These are phyloP conservation scores for Siphlonurus alternatus DNA, from an alignment of 2,888 invertebrate genomes.

Conservation along the genomic window DNA sequence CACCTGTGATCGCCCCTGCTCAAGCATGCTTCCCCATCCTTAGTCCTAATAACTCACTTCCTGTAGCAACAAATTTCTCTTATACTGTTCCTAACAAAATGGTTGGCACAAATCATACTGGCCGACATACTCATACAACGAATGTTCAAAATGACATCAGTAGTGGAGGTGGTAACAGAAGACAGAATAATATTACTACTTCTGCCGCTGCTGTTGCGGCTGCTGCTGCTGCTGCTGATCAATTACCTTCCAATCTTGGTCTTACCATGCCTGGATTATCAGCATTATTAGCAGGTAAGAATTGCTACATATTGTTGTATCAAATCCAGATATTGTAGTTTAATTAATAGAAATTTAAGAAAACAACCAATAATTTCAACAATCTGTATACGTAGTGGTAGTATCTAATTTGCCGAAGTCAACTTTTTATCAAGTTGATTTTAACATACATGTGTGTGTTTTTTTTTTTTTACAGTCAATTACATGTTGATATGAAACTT, in stretches of 20 bases:
- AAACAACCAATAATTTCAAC: no score
- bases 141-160: background rate
- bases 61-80: background rate
- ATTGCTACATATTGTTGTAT: background rate
- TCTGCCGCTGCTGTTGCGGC: background rate
- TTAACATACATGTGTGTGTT: no score
- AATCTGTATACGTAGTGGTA: no score
- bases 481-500: no score
- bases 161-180: background rate
- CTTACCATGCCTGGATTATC: constrained; percentile 40
- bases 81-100: constrained; percentile 1
- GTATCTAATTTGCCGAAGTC: no score
- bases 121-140: background rate
- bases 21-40: background rate
- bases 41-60: background rate
- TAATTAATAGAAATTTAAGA: no score
- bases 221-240: background rate
- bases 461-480: no score
- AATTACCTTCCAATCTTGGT: constrained; percentile 28
- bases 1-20: constrained; percentile 1
- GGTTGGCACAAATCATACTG: background rate
- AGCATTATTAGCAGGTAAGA: constrained; percentile 34
- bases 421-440: background rate
- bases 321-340: no score
- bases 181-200: background rate